These are phyloP conservation scores for Epistrophe grossulariae DNA, from an alignment of 2,888 invertebrate genomes.

Conservation along the genomic window DNA sequence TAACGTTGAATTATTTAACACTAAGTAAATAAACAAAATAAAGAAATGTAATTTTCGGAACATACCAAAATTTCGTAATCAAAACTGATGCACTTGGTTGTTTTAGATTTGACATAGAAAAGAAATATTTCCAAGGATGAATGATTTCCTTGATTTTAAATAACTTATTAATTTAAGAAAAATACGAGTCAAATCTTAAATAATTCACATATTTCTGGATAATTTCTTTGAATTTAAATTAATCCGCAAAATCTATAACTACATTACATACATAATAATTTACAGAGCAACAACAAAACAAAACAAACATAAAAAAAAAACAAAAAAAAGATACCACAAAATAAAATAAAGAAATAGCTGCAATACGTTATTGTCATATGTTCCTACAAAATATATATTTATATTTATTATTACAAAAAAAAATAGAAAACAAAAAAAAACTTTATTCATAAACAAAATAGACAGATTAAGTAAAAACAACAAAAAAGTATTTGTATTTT, in stretches of 20 bases:
- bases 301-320: conserved; percentile 66
- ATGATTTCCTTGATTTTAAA: neutral
- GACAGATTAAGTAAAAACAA: conserved; percentile 63
- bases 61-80: conserved; percentile 26
- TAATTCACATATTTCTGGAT: conserved; percentile 2
- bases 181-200: neutral
- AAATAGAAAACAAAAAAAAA: conserved; percentile 71
- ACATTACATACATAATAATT: conserved; percentile 55
- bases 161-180: neutral
- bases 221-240: conserved; percentile 10
- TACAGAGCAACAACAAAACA: conserved; percentile 73
- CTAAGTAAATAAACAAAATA: neutral
- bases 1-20: conserved; percentile 15
- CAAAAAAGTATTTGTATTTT: conserved; percentile 69
- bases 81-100: conserved; percentile 4
- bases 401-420: conserved; percentile 77
- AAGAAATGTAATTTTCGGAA: conserved; percentile 12
- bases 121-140: neutral
- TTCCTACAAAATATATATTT: conserved; percentile 83
- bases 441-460: conserved; percentile 68
- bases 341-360: conserved; percentile 82
- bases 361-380: conserved; percentile 84
- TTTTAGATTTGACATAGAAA: neutral
- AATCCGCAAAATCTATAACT: conserved; percentile 29
- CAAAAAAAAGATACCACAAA: conserved; percentile 70